Conservation (phyloP, 2,888 invertebrate genomes). For the Catocala nupta region DNA sequence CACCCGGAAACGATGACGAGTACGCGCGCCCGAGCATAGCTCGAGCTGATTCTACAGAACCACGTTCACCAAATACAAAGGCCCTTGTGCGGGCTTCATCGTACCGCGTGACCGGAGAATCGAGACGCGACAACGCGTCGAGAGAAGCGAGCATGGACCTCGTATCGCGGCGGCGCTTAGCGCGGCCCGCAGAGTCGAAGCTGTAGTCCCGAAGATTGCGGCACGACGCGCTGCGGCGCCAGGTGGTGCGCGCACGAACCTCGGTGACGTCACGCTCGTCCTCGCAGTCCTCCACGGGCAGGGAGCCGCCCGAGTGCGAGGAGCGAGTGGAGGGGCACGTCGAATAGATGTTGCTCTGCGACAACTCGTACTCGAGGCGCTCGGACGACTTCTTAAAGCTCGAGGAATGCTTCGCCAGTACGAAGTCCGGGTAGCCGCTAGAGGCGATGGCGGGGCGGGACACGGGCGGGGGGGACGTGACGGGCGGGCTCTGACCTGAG, state of each 20-base stretch:
- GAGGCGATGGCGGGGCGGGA: conserved; percentile 64
- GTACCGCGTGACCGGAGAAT: conserved; percentile 68
- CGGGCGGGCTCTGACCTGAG: conserved; percentile 54
- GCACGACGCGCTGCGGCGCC: conserved; percentile 94
- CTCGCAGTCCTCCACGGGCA: conserved; percentile 62
- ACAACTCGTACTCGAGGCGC: conserved; percentile 87
- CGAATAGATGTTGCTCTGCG: conserved; percentile 87
- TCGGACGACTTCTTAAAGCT: conserved; percentile 80
- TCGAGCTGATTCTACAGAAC: conserved; percentile 90
- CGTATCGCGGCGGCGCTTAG: conserved; percentile 86
- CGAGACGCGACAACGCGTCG: conserved; percentile 71
- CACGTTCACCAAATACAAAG: conserved; percentile 74
- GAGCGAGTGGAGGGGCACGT: conserved; percentile 77
- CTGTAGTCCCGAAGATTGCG: conserved; percentile 93
- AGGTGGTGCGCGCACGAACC: conserved; percentile 78
- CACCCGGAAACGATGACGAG: conserved; percentile 95
- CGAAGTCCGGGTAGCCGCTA: conserved; percentile 84
- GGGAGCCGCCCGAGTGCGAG: conserved; percentile 74
- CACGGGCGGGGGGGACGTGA: conserved; percentile 52
- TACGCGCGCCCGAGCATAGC: conserved; percentile 91
- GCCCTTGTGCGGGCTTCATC: conserved; percentile 72
- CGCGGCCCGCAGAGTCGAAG: conserved; percentile 90
- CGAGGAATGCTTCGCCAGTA: conserved; percentile 79
- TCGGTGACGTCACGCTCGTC: conserved; percentile 53
- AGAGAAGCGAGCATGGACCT: conserved; percentile 70